A percentile compares a stretch with the other conserved stretches of the same genome.
Conservation (phyloP, 2,113 vertebrate species). For the Pseudois nayaur region DNA sequence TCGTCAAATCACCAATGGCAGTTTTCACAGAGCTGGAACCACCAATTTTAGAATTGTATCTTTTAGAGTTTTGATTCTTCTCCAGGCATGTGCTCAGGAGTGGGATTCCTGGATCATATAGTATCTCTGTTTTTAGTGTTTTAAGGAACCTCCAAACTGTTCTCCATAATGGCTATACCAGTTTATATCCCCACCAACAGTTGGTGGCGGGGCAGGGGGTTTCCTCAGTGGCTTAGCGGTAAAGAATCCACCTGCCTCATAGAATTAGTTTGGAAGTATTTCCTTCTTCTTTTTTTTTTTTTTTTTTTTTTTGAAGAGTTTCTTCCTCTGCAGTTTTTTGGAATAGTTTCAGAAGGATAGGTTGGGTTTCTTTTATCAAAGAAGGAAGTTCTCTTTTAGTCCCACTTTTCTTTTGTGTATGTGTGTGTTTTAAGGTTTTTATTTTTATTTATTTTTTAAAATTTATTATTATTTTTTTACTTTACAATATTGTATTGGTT, state of each 20-base stretch:
- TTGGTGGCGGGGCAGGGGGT: rapidly evolving
- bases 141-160: background rate
- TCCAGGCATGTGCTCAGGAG: background rate
- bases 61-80: background rate
- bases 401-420: background rate
- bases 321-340: background rate
- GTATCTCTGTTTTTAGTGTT: background rate
- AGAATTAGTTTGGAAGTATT: background rate
- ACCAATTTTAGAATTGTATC: background rate
- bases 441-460: background rate
- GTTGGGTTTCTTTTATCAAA: background rate
- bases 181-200: background rate
- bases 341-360: background rate
- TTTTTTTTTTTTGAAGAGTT: background rate
- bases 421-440: background rate
- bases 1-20: background rate
- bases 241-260: background rate
- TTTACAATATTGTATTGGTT: too few relatives aligned
- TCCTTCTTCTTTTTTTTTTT: background rate
- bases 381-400: background rate
- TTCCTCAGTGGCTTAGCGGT: background rate
- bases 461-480: too few relatives aligned
- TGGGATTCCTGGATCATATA: background rate
- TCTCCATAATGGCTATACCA: background rate
- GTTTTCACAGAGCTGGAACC: background rate